Evolutionary conservation across 2,888 invertebrate species (phyloP), one percentile per base, ranked within the genome.

Genomic region (Drosophila niveifrons): DNA sequence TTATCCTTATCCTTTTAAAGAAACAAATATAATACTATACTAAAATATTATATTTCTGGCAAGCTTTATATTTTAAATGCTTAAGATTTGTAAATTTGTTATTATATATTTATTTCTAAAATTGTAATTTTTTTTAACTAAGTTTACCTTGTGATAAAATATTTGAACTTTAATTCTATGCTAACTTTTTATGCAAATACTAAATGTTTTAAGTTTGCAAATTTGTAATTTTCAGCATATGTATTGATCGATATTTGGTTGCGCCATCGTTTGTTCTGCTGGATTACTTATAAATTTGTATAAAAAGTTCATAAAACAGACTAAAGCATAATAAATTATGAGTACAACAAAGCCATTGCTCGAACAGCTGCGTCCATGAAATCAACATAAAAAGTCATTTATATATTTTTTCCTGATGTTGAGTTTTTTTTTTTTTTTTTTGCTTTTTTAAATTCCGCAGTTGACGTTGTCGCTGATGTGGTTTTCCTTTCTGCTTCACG

Each of bases 351-450:
- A 70, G 43, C 63, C 53, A 44, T 58, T 73, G 67, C 57, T 57
- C 28, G 52, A 88, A 78, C 87, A 88, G 76, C 89, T 88, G 87
- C 78, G 81, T 73, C 88, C 87, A 79, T 88, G 87, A 88, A 88
- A 87, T 88, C 81, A 88, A 88, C 87, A 87, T 87, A 85, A 85
- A 87, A 85, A 85, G 81, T 85, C 85, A 85, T 85, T 85, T 88
- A 78, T 88, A 81, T 82, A 75, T 82, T 78, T 73, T 76, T 65
- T 59, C 58, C 18, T 39, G 13, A 29, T 28, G 41, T 43, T 55
- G 39, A 41, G 13, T 50, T 68, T 67, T 62, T 64, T 59, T 7
- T 39, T 18, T 15, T 66, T 66, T 59, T 64, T 57, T 3, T 17
- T 17, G n/a, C 23, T 56, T 70, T 52, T 58, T 56, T 17, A 48